Conservation (phyloP, 2,888 invertebrate genomes). For the Leucozona laternaria region DNA sequence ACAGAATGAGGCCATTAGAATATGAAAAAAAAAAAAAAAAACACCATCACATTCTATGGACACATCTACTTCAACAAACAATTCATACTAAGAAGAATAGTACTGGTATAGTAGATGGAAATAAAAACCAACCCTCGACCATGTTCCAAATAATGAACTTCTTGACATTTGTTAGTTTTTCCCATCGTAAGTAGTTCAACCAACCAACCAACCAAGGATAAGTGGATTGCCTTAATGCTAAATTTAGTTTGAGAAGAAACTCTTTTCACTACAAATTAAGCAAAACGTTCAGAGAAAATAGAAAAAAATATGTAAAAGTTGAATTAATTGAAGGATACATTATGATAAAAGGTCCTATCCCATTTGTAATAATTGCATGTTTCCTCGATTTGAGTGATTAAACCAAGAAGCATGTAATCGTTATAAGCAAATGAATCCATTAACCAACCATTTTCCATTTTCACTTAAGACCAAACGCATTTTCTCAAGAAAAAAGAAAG, state of each 20-base stretch:
- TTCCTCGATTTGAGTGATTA: background rate
- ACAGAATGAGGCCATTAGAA: slow-evolving; percentile 35
- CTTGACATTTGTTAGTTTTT: slow-evolving; percentile 53
- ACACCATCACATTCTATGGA: slow-evolving; percentile 17
- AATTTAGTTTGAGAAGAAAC: slow-evolving; percentile 40
- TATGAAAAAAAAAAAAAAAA: background rate
- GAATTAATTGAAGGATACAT: slow-evolving; percentile 25
- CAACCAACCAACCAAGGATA: slow-evolving; percentile 40
- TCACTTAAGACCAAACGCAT: slow-evolving; percentile 21
- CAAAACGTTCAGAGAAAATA: background rate
- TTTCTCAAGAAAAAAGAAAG: slow-evolving; percentile 21
- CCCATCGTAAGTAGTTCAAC: slow-evolving; percentile 27
- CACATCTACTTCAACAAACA: slow-evolving; percentile 19
- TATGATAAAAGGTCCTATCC: slow-evolving; percentile 13
- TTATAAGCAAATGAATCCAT: slow-evolving; percentile 22
- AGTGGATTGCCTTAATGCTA: slow-evolving; percentile 38
- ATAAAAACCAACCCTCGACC: slow-evolving; percentile 33
- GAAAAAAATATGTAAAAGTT: background rate
- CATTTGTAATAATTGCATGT: slow-evolving; percentile 4
- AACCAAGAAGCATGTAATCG: slow-evolving; percentile 10
- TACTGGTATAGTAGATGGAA: background rate
- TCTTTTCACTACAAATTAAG: background rate
- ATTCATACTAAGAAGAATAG: background rate
- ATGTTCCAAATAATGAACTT: slow-evolving; percentile 41
- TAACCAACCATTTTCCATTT: slow-evolving; percentile 12